These are phyloP conservation scores for Belgica antarctica DNA, from an alignment of 2,888 invertebrate species.

Conservation along the genomic window DNA sequence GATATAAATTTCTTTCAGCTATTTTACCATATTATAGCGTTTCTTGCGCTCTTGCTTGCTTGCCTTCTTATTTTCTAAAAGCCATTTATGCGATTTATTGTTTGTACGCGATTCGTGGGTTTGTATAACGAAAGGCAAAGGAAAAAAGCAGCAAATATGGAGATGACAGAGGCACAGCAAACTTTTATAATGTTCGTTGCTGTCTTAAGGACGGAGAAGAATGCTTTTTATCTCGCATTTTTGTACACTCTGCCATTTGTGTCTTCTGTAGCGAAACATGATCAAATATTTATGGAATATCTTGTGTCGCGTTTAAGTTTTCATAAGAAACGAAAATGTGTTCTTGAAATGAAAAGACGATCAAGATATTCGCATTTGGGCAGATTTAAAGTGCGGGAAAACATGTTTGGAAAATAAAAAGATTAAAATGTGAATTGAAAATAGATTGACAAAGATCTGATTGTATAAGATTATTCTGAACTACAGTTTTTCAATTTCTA, in stretches of 20 bases:
- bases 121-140: not conserved
- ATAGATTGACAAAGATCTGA: not conserved
- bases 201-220: not conserved
- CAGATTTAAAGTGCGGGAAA: not conserved
- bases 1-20: conserved; percentile 42
- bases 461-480: no score
- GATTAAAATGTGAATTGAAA: no score
- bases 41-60: conserved; percentile 3
- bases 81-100: conserved; percentile 38
- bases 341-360: no score
- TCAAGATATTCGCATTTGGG: not conserved
- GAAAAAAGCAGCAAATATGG: not conserved
- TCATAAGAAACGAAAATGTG: not conserved
- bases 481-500: no score
- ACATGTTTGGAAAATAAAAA: no score
- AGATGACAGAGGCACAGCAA: conserved; percentile 11
- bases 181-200: conserved; percentile 11
- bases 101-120: conserved; percentile 44
- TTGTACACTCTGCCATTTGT: conserved; percentile 6
- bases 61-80: conserved; percentile 20
- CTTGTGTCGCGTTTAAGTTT: not conserved
- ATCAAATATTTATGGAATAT: conserved; percentile 7
- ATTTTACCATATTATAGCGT: conserved; percentile 26
- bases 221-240: conserved; percentile 7
- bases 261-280: not conserved